These are phyloP conservation scores for Gymnothorax javanicus DNA, from an alignment of 2,797 vertebrate genomes.

Conservation along the genomic window DNA sequence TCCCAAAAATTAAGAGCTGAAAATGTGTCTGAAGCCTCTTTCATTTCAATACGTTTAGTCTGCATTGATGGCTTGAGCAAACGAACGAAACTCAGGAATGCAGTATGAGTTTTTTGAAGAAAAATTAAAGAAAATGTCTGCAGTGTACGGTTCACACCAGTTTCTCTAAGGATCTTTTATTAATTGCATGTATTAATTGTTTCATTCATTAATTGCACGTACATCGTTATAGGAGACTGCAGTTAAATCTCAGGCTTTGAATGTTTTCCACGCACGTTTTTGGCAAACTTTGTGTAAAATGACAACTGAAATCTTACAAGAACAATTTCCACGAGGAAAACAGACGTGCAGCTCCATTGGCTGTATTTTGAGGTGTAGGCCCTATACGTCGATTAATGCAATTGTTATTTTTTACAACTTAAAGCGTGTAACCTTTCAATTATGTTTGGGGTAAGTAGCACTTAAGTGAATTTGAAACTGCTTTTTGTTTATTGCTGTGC, in stretches of 20 bases:
- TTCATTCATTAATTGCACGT: not conserved
- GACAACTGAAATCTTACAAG: not conserved
- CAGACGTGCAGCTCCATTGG: not conserved
- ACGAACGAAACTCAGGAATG: not conserved
- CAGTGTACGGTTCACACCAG: not conserved
- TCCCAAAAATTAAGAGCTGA: not conserved
- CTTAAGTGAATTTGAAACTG: not conserved
- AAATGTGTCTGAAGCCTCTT: not conserved
- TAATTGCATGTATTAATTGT: not conserved
- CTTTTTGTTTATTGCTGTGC: not conserved
- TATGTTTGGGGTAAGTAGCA: conserved; percentile 2
- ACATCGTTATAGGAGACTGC: not conserved
- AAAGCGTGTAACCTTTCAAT: not conserved
- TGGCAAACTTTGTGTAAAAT: not conserved
- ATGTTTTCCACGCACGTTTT: not conserved
- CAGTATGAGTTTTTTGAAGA: not conserved
- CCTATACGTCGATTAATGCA: not conserved
- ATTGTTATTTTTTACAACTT: not conserved
- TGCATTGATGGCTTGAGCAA: not conserved
- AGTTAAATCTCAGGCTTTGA: not conserved
- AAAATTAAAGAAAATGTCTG: not conserved
- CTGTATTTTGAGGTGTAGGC: not conserved
- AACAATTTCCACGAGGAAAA: not conserved
- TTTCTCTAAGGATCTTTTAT: not conserved
- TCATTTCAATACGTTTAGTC: not conserved